Conservation (phyloP, 2,888 invertebrate species). For the Iphiclides podalirius region DNA sequence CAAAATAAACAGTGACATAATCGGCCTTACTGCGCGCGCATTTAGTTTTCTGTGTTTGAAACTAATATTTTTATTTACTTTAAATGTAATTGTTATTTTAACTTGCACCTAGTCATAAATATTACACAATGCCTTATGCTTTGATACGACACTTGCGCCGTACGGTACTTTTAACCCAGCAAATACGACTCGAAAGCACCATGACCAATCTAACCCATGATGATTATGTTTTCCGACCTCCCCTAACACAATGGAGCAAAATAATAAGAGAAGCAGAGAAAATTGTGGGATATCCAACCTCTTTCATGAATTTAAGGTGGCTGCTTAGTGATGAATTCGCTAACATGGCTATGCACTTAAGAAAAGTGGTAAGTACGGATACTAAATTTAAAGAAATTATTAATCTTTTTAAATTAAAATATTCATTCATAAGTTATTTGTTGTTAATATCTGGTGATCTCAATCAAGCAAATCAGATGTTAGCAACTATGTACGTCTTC, state of each 20-base stretch:
- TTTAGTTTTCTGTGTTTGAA: slow-evolving; percentile 22
- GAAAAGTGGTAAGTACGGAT: slow-evolving; percentile 66
- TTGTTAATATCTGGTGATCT: neutral
- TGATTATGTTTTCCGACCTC: slow-evolving; percentile 68
- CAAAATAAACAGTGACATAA: slow-evolving; percentile 58
- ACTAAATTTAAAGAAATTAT: neutral
- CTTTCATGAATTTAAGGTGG: slow-evolving; percentile 81
- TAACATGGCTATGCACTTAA: slow-evolving; percentile 77
- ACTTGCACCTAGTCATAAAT: slow-evolving; percentile 27
- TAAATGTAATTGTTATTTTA: slow-evolving; percentile 41
- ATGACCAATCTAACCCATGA: slow-evolving; percentile 67
- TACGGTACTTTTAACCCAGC: slow-evolving; percentile 51
- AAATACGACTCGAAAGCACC: slow-evolving; percentile 61
- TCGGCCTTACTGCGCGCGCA: slow-evolving; percentile 31
- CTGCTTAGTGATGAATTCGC: slow-evolving; percentile 82
- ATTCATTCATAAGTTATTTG: neutral
- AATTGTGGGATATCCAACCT: slow-evolving; percentile 80
- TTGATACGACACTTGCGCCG: slow-evolving; percentile 64
- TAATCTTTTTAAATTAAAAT: slow-evolving; percentile 6
- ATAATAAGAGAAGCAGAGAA: slow-evolving; percentile 74
- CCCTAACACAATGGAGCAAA: slow-evolving; percentile 66
- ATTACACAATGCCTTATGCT: slow-evolving; percentile 58
- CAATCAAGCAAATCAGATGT: neutral
- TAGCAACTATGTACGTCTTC: neutral
- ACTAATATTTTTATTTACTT: slow-evolving; percentile 29